These are phyloP conservation scores for Drosophila equinoxialis DNA, from an alignment of 1,140 invertebrate genomes.

Conservation along the genomic window DNA sequence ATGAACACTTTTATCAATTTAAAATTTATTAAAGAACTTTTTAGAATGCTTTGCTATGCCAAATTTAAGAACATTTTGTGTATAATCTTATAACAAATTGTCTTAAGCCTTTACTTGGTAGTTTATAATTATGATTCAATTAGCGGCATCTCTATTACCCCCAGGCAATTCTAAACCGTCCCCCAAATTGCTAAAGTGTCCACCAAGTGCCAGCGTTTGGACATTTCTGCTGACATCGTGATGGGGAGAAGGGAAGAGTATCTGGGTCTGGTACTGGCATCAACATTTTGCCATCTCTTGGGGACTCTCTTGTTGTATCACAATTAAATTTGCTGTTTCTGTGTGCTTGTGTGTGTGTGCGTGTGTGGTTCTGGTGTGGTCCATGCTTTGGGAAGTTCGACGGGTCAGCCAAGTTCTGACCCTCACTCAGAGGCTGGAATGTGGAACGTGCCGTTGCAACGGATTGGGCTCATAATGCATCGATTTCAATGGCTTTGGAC, in stretches of 20 bases:
- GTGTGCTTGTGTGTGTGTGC: neutral
- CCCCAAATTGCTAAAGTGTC: neutral
- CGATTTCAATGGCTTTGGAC: slow-evolving; percentile 16
- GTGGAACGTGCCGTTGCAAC: slow-evolving; percentile 71
- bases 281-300: neutral
- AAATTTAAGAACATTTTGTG: neutral
- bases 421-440: slow-evolving; percentile 2
- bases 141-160: slow-evolving; percentile 13
- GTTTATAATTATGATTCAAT: slow-evolving; percentile 14
- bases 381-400: neutral
- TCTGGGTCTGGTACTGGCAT: neutral
- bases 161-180: neutral
- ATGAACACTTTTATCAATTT: too few species aligned
- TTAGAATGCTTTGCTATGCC: neutral
- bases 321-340: slow-evolving; percentile 51
- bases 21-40: neutral
- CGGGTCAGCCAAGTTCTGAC: neutral
- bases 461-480: slow-evolving; percentile 54
- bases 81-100: neutral
- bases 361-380: slow-evolving; percentile 1
- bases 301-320: slow-evolving; percentile 36
- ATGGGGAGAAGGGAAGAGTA: neutral
- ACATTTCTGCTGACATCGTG: slow-evolving; percentile 7
- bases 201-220: slow-evolving; percentile 12
- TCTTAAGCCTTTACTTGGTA: neutral